phyloP scores from a whole-genome alignment of 2,113 vertebrate genomes.

The Passer montanus region DNA sequence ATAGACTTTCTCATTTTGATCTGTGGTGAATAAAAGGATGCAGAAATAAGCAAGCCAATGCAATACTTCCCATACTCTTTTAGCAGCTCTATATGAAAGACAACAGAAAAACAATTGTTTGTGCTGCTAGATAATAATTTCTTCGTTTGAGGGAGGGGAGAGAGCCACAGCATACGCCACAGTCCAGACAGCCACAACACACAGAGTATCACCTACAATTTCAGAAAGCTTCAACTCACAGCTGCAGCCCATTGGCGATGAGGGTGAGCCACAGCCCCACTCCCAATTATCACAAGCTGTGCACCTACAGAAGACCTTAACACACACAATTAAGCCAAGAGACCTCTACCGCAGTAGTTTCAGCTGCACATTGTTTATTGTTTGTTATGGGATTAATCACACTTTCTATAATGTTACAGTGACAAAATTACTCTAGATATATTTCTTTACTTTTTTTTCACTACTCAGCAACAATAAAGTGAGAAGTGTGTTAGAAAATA shows the following conservation, averaged over 20 bases:
- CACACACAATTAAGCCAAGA: not conserved
- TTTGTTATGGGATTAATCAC: conserved; percentile 20
- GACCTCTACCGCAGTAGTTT: not conserved
- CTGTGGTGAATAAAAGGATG: not conserved
- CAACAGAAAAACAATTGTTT: not conserved
- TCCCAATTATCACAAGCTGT: not conserved
- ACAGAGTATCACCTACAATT: not conserved
- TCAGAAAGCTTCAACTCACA: not conserved
- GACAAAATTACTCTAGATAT: not conserved
- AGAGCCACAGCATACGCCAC: not conserved
- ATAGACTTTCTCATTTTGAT: not conserved
- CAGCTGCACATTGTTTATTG: not conserved
- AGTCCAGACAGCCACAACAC: not conserved
- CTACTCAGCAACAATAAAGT: conserved; percentile 53
- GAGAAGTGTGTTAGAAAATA: conserved; percentile 57
- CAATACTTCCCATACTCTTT: not conserved
- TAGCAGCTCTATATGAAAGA: not conserved
- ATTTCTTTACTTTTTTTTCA: not conserved
- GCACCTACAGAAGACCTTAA: not conserved
- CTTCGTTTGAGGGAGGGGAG: not conserved
- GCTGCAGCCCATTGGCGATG: not conserved
- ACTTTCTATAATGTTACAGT: not conserved
- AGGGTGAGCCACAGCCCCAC: not conserved
- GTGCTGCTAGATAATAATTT: not conserved
- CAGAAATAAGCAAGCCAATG: conserved; percentile 32